Evolutionary conservation across 2,888 invertebrate genomes (phyloP), one percentile per base, ranked within the genome.

Genomic region (Eupithecia abbreviata): DNA sequence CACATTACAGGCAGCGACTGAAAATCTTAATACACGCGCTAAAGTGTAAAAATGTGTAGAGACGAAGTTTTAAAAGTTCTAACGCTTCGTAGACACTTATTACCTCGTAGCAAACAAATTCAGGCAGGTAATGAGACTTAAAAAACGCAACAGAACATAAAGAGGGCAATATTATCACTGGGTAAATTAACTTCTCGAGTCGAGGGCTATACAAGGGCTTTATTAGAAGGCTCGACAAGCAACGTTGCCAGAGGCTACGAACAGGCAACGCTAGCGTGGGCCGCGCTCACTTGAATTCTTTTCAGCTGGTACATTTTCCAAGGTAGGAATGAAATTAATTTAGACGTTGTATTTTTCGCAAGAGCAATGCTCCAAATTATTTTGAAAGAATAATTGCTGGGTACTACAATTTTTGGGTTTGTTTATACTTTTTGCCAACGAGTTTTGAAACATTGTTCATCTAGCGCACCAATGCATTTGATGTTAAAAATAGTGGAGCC

Each of bases 101-200:
- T 81, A 79, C 80, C 81, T 79, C 80, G 79, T 78, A 81, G 82
- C 81, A 79, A 82, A 79, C 81, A 82, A 80, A 81, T 77, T 79
- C 75, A 71, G 71, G 76, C 81, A 81, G 80, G 82, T 86, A 81
- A 86, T 84, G 82, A 74, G 81, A 82, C 83, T 82, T 83, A 82
- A 86, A 87, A 85, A 86, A 87, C 83, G 81, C 86, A 84, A 79
- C 82, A 80, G 81, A 80, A 81, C 80, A 81, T 84, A 82, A 84
- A 85, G 83, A 86, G 82, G 83, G 83, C 84, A 85, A 88, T 85
- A 86, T 87, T 84, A 85, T 86, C 80, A 83, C 82, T 78, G 84
- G 78, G 85, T 79, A 86, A 88, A 87, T 88, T 85, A 88, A 86
- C 84, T 87, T 81, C 81, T 83, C 84, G 81, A 80, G 84, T 85